phyloP scores from a whole-genome alignment of 2,888 invertebrate species.

The Agonopterix arenella region DNA sequence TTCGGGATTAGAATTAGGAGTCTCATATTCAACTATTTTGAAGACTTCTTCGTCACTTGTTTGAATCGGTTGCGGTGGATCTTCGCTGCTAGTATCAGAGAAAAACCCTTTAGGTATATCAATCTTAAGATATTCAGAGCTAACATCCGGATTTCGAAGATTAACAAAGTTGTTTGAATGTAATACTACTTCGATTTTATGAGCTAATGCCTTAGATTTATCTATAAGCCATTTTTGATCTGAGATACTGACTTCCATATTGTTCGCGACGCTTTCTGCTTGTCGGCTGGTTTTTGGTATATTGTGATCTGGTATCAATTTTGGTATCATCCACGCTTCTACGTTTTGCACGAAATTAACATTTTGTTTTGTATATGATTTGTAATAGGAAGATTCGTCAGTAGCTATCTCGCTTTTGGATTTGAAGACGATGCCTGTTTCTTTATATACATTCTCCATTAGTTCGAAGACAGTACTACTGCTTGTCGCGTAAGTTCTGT shows the following conservation, averaged over 20 bases:
- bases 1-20: constrained; percentile 27
- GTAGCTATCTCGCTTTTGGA: constrained; percentile 45
- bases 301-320: constrained; percentile 12
- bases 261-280: constrained; percentile 6
- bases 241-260: constrained; percentile 30
- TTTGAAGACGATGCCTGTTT: constrained; percentile 32
- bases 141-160: constrained; percentile 20
- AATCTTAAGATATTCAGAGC: constrained; percentile 47
- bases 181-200: constrained; percentile 46
- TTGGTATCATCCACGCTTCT: constrained; percentile 60
- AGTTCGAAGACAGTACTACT: constrained; percentile 53
- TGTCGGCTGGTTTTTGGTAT: constrained; percentile 6
- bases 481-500: constrained; percentile 44
- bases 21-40: constrained; percentile 59
- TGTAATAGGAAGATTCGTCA: constrained; percentile 29
- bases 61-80: constrained; percentile 20
- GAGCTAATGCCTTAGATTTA: constrained; percentile 45
- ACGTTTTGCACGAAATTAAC: constrained; percentile 45
- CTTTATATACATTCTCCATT: constrained; percentile 46
- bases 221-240: constrained; percentile 49
- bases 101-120: constrained; percentile 57
- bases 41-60: constrained; percentile 56
- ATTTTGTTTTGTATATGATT: constrained; percentile 11
- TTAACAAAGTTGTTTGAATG: constrained; percentile 35
- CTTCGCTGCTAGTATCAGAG: constrained; percentile 33